phyloP scores from a whole-genome alignment of 2,888 invertebrate genomes.

The Ochropleura leucogaster region DNA sequence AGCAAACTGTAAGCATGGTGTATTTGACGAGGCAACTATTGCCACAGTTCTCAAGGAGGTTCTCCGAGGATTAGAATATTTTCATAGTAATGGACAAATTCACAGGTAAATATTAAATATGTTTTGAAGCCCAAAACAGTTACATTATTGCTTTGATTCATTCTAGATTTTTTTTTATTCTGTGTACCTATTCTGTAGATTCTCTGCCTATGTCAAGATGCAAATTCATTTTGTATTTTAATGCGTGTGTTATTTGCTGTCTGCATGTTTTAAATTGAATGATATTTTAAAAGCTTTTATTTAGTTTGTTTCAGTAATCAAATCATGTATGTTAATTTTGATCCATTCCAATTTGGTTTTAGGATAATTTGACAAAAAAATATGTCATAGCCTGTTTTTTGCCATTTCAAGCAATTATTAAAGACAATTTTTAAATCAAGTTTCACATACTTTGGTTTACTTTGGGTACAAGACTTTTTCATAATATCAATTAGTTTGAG shows the following conservation, averaged over 20 bases:
- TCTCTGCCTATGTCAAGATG: background rate
- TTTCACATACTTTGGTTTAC: background rate
- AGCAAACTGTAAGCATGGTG: conserved; percentile 98
- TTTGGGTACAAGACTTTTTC: background rate
- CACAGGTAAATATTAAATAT: conserved; percentile 93
- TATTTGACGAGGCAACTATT: conserved; percentile 99
- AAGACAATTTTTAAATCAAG: background rate
- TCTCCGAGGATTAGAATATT: conserved; percentile 99
- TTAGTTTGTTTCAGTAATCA: background rate
- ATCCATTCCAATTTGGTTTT: background rate
- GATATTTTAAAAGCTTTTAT: background rate
- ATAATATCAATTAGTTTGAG: background rate
- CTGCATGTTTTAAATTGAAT: background rate
- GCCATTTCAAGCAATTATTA: background rate
- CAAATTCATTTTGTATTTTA: background rate
- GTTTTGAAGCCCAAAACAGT: background rate
- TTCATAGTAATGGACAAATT: conserved; percentile 99
- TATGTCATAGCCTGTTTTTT: too few species aligned
- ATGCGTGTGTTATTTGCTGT: conserved; percentile 5
- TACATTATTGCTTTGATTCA: background rate
- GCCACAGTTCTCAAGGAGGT: conserved; percentile 99
- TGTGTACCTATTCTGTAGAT: background rate
- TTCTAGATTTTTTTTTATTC: background rate
- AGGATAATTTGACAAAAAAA: too few species aligned
- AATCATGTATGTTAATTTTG: background rate